phyloP scores from a whole-genome alignment of 2,888 invertebrate genomes.

The Halictus ligatus region DNA sequence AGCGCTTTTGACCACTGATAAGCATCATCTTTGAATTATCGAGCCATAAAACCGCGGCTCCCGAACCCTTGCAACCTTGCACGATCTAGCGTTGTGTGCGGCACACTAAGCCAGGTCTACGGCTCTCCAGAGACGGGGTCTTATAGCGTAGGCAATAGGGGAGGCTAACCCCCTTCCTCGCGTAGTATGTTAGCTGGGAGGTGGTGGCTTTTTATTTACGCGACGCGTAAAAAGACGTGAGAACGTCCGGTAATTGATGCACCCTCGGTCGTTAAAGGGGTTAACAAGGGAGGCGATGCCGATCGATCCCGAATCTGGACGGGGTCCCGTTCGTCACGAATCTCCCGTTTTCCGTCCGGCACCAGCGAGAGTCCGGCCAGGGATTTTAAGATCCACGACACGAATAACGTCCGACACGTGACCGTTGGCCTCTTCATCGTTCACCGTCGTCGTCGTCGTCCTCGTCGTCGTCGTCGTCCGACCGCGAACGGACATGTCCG shows the following conservation, averaged over 20 bases:
- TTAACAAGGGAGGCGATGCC: slow-evolving; percentile 24
- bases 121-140: too few species aligned
- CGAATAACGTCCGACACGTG: slow-evolving; percentile 52
- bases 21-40: too few species aligned
- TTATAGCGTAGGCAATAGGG: too few species aligned
- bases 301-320: slow-evolving; percentile 34
- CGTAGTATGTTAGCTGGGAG: too few species aligned
- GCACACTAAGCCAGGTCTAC: too few species aligned
- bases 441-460: slow-evolving; percentile 19
- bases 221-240: background rate
- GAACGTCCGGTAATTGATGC: slow-evolving; percentile 4
- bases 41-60: too few species aligned
- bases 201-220: too few species aligned
- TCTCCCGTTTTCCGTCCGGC: slow-evolving; percentile 30
- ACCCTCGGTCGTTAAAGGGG: background rate
- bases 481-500: slow-evolving; percentile 34
- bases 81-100: too few species aligned
- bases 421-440: slow-evolving; percentile 44
- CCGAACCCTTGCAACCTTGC: too few species aligned
- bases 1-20: too few species aligned
- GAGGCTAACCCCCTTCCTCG: too few species aligned
- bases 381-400: slow-evolving; percentile 51
- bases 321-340: slow-evolving; percentile 31
- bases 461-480: too few species aligned
- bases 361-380: background rate